Percentiles rank a stretch among this genome's conserved stretches.
phyloP scores from a whole-genome alignment of 2,888 invertebrate species.

The Scaptomyza reducta region DNA sequence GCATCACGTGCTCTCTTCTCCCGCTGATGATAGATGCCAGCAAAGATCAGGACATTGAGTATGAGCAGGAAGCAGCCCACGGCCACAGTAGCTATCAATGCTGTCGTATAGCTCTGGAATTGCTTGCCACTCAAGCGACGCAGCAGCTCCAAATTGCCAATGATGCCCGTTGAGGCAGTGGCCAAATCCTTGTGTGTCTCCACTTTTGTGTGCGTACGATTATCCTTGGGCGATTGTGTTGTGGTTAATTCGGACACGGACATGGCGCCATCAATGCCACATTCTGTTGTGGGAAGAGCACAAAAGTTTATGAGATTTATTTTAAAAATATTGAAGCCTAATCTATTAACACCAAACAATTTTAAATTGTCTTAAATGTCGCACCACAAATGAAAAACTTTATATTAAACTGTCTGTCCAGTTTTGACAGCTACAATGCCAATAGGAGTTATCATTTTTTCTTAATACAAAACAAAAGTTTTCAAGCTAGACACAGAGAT shows the following conservation, averaged over 20 bases:
- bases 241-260: slow-evolving; percentile 78
- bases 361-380: not conserved
- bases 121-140: slow-evolving; percentile 91
- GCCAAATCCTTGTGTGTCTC: slow-evolving; percentile 80
- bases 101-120: slow-evolving; percentile 95
- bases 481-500: not conserved
- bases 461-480: not conserved
- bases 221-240: slow-evolving; percentile 83
- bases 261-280: slow-evolving; percentile 79
- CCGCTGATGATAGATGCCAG: slow-evolving; percentile 94
- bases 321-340: too few species aligned
- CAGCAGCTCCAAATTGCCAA: slow-evolving; percentile 88
- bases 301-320: too few species aligned
- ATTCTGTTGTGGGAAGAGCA: slow-evolving; percentile 55
- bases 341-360: too few species aligned
- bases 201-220: slow-evolving; percentile 67
- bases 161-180: slow-evolving; percentile 81
- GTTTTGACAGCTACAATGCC: not conserved
- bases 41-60: slow-evolving; percentile 93
- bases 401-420: not conserved
- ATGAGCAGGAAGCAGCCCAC: slow-evolving; percentile 93
- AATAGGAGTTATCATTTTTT: slow-evolving; percentile 1
- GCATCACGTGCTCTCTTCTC: slow-evolving; percentile 88
- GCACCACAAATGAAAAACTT: not conserved
- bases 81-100: slow-evolving; percentile 93